These are phyloP conservation scores for Mimachlamys varia DNA, from an alignment of 2,888 invertebrate species.

Conservation along the genomic window DNA sequence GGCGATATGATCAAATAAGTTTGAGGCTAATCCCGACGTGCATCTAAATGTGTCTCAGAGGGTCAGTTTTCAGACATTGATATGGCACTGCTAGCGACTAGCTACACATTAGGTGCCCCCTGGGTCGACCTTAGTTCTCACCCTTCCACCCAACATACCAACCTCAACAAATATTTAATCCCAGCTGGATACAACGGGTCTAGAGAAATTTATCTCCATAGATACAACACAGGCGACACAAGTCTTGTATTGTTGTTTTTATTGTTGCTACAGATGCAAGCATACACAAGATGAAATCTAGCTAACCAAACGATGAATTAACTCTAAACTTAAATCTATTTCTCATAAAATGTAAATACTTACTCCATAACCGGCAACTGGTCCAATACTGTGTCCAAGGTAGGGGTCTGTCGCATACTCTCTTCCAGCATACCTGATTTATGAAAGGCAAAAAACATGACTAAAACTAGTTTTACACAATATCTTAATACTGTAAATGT, in stretches of 20 bases:
- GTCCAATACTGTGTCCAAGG: slow-evolving; percentile 96
- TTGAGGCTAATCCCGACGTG: not conserved
- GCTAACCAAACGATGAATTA: no score
- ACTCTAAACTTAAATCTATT: no score
- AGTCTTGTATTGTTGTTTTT: not conserved
- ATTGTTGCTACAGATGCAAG: not conserved
- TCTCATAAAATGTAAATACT: slow-evolving; percentile 79
- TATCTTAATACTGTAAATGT: not conserved
- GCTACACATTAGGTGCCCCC: not conserved
- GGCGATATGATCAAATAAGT: not conserved
- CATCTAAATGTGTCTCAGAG: not conserved
- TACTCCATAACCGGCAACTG: slow-evolving; percentile 98
- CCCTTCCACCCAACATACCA: not conserved
- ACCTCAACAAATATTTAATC: not conserved
- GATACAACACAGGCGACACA: not conserved
- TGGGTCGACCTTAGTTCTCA: not conserved
- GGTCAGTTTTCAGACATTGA: not conserved
- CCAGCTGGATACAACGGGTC: not conserved
- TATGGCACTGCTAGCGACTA: not conserved
- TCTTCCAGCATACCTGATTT: slow-evolving; percentile 65
- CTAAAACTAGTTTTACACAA: not conserved
- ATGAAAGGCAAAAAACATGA: slow-evolving; percentile 36
- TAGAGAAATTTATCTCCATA: not conserved
- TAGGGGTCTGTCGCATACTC: slow-evolving; percentile 88
- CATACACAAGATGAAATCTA: not conserved